Evolutionary conservation across 2,797 vertebrate genomes (phyloP), one percentile per base, ranked within the genome.

Genomic region (Perodicticus potto): DNA sequence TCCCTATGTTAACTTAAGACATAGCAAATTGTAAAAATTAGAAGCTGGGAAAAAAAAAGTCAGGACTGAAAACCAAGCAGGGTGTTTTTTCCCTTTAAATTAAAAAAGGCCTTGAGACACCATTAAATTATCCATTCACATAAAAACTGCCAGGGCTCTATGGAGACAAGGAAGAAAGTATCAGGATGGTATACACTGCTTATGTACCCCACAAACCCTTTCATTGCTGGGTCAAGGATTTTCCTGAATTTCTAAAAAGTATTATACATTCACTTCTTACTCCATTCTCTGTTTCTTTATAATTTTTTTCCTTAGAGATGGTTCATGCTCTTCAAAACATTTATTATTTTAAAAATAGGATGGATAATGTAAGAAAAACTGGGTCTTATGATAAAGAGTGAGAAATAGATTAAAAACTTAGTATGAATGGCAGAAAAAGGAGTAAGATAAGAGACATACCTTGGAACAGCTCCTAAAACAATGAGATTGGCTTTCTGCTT

Each of bases 401-500:
- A 95, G 27, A 96, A 78, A 89, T 19, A 88, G 29, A 98, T 91
- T 94, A 92, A 74, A 97, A 97, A 98, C 55, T 93, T 93, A 61
- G 78, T 93, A 96, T 65, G 91, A 97, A 98, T 95, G 82, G 97
- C 94, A 97, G 97, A 98, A 98, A 98, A 96, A 96, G 93, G 95
- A 89, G 94, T 97, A 95, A 40, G 40, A 97, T 43, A 96, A 96
- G 97, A 98, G 97, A 98, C 97, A 49, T 98, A 99, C 99, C 99
- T 99, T 90, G 99, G 99, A 98, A 99, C 99, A 86, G 99, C 99
- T 99, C 99, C 99, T 96, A 99, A 99, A 98, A 99, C 99, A 96
- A 99, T 99, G 98, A 99, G 99, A 98, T 99, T 99, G 98, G 99
- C 99, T 99, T 99, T 99, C 99, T 99, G 99, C 98, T 99, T 99